Base-by-base conservation (phyloP, 2,888 invertebrate genomes). In the Poecilobothrus nobilitatus region DNA sequence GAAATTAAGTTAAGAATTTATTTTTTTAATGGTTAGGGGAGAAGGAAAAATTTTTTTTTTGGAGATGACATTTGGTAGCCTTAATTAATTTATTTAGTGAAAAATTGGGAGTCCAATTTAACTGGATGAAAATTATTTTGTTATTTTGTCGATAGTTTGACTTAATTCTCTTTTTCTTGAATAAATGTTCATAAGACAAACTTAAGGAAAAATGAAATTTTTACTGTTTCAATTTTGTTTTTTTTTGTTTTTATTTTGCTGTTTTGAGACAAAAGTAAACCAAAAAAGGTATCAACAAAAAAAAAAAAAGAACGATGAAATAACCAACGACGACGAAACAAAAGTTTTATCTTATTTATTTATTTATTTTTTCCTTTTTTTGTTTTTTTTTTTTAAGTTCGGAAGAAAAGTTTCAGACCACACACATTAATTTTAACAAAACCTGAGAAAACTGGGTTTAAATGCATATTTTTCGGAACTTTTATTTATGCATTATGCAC, bases 371-470 rank as follows among this genome's bases (percentile, higher is more conserved):
- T 37, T 37, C 37, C 37, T 8, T 8, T 8, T 27, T 27, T 4
- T 27, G 2, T 27, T 27, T 27, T 27, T 27, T 27, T 27, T 27
- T 27, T 27, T 2, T 27, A 27, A 27, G 27, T 27, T 27, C 27
- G 27, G 27, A 27, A 27, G 27, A 27, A 27, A 27, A 27, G 53
- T 53, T 27, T 6, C n/a, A 53, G 53, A 53, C 53, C 53, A 53
- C 53, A 53, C 53, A n/a, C 41, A 41, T 9, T n/a, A 53, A n/a
- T 2, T 53, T 53, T 53, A 15, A 18, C 18, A 53, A 53, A 53
- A 53, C 53, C 53, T 53, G 53, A 53, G 53, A 53, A 53, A 53
- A 53, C 53, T 53, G 53, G 53, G 53, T 53, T 53, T 53, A 53
- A 53, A 53, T 53, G 53, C 53, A 53, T 53, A 53, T 53, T 53